Evolutionary conservation across 2,797 vertebrate genomes (phyloP).

Genomic region (Sphaeramia orbicularis): DNA sequence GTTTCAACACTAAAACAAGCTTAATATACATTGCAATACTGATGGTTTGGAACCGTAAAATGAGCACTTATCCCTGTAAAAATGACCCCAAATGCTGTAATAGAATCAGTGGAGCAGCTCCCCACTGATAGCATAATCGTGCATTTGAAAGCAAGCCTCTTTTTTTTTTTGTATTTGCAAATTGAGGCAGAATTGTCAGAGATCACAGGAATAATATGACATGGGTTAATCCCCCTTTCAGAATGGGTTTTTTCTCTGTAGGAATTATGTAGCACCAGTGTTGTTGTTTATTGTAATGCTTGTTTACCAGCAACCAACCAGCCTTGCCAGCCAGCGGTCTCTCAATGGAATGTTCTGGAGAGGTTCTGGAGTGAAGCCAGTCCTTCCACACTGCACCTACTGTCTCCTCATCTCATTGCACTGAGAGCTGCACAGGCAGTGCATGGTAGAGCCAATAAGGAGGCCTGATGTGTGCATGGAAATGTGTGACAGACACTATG

Average conservation of each 20-base stretch:
- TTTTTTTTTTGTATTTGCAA: constrained; percentile 27
- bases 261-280: constrained; percentile 46
- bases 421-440: constrained; percentile 42
- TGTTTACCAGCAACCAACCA: constrained; percentile 64
- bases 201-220: constrained; percentile 49
- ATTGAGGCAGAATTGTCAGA: constrained; percentile 47
- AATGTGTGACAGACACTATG: neutral
- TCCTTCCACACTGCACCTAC: constrained; percentile 70
- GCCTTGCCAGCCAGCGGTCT: constrained; percentile 52
- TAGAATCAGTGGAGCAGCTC: constrained; percentile 37
- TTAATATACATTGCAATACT: constrained; percentile 23
- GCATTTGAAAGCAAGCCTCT: constrained; percentile 21
- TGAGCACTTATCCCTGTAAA: constrained; percentile 39
- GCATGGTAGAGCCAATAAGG: constrained; percentile 45
- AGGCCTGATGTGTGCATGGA: constrained; percentile 13
- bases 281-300: constrained; percentile 65
- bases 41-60: constrained; percentile 33
- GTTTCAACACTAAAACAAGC: constrained; percentile 26
- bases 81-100: constrained; percentile 46
- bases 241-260: constrained; percentile 16
- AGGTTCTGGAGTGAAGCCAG: constrained; percentile 76
- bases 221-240: constrained; percentile 48
- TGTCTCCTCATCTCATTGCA: constrained; percentile 59
- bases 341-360: constrained; percentile 74
- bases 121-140: constrained; percentile 32